These are phyloP conservation scores for Calephelis perditalis DNA, from an alignment of 2,888 invertebrate species.

Conservation along the genomic window DNA sequence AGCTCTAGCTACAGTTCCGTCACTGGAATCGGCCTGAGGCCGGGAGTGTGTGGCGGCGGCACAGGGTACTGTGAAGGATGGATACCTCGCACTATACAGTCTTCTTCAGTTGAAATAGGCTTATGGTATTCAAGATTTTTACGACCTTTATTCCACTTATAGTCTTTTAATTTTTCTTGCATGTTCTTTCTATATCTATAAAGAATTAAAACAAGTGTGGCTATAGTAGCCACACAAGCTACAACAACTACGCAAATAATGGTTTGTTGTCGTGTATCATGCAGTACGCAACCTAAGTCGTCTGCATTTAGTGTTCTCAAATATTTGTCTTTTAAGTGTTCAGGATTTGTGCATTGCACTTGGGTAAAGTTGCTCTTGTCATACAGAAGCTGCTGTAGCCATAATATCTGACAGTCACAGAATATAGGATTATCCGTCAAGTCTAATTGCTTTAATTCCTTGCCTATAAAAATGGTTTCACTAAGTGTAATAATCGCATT, in stretches of 20 bases:
- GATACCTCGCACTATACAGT: constrained; percentile 85
- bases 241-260: constrained; percentile 87
- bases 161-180: constrained; percentile 89
- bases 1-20: constrained; percentile 98
- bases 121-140: constrained; percentile 94
- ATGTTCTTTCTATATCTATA: constrained; percentile 89
- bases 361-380: constrained; percentile 83
- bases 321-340: constrained; percentile 83
- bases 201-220: constrained; percentile 84
- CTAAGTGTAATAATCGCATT: constrained; percentile 86
- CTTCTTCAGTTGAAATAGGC: constrained; percentile 90
- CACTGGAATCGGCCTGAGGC: constrained; percentile 86
- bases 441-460: constrained; percentile 85
- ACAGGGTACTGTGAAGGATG: constrained; percentile 74
- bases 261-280: constrained; percentile 87
- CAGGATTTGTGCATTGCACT: constrained; percentile 86
- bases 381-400: constrained; percentile 86
- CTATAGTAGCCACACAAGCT: constrained; percentile 84
- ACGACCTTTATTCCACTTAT: constrained; percentile 87
- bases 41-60: constrained; percentile 71
- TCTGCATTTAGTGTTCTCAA: constrained; percentile 84
- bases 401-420: constrained; percentile 88
- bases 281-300: constrained; percentile 88
- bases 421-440: constrained; percentile 89
- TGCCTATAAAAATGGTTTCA: constrained; percentile 89